Percentiles rank a stretch among this genome's conserved stretches.
Evolutionary conservation across 1,140 invertebrate species (phyloP).

Genomic region (Bombus affinis): DNA sequence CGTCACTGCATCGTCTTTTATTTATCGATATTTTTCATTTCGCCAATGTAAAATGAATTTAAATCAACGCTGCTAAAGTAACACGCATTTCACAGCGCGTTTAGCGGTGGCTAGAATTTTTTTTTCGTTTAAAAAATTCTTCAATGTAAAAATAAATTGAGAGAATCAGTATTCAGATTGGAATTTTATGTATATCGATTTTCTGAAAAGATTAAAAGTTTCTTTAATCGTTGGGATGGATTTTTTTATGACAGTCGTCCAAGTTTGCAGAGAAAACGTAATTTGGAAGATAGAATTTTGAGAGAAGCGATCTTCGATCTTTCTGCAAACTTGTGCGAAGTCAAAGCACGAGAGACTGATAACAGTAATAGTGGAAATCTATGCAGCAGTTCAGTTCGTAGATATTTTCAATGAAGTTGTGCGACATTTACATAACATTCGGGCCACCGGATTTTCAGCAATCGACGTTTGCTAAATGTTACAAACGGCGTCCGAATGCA

Average conservation of each 20-base stretch:
- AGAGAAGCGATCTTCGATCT: background rate
- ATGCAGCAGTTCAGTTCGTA: background rate
- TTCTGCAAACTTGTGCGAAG: background rate
- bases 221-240: background rate
- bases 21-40: background rate
- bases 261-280: no score
- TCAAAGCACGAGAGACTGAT: background rate
- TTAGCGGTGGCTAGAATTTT: background rate
- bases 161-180: background rate
- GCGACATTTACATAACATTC: conserved; percentile 4
- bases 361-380: background rate
- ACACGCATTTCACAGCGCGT: no score
- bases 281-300: background rate
- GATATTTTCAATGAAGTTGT: background rate
- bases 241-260: no score
- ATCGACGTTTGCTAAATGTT: conserved; percentile 24
- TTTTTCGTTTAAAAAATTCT: background rate
- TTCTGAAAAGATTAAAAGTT: no score
- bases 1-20: background rate
- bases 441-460: background rate
- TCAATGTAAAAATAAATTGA: background rate
- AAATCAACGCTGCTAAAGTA: background rate
- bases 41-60: background rate
- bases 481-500: background rate
- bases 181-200: background rate